Evolutionary conservation across 2,797 vertebrate genomes (phyloP).

Genomic region (Eurystomus glaucurus): DNA sequence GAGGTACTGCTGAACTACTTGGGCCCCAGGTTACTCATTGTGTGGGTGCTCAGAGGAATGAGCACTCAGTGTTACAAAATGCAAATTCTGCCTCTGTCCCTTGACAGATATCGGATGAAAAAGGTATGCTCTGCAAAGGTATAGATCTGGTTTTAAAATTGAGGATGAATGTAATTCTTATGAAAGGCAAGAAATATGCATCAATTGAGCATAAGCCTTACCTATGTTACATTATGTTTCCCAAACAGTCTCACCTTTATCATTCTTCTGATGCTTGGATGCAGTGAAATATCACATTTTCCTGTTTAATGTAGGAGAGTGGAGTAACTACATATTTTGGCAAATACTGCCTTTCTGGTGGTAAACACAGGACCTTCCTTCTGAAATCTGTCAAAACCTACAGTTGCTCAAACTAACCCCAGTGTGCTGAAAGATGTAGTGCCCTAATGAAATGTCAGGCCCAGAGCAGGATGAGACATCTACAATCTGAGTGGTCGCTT

Average conservation of each 20-base stretch:
- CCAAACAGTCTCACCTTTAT: background rate
- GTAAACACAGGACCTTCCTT: background rate
- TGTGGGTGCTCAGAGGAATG: background rate
- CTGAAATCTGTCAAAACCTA: background rate
- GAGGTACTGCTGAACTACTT: background rate
- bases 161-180: background rate
- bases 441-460: background rate
- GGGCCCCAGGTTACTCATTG: background rate
- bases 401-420: background rate
- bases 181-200: background rate
- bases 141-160: background rate
- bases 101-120: background rate
- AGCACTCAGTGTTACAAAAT: background rate
- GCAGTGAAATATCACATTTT: background rate
- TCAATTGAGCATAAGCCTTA: background rate
- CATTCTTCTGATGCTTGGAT: background rate
- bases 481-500: rapidly evolving
- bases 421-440: background rate
- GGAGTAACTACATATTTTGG: background rate
- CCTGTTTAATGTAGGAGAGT: background rate
- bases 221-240: rapidly evolving
- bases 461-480: background rate
- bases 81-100: background rate
- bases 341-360: background rate
- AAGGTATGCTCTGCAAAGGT: background rate